Base-by-base conservation (phyloP, 2,113 vertebrate species). In the Cynocephalus volans region DNA sequence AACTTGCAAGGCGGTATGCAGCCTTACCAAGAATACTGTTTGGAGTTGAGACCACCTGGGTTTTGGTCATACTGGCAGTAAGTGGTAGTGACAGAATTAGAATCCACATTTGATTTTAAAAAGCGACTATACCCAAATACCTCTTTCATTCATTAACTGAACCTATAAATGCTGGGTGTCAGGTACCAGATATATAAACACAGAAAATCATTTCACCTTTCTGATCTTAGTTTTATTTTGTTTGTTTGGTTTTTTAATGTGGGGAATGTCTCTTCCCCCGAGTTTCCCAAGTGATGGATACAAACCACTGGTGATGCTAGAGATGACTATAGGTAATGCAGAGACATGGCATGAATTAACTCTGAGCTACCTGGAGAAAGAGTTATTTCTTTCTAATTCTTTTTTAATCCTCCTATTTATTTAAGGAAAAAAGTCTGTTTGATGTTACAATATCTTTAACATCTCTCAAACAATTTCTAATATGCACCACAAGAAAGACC, bases 391-490 rank as follows among this genome's bases (percentile, higher is more conserved):
- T 65, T 87, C 26, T 28, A 69, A 28, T 76, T 93, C 19, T 52
- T 69, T 88, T 90, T 86, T 45, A 92, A 75, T 65, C 11, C 50
- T 92, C 21, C 48, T 73, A 26, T 41, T 94, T 54, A 81, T 79
- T 91, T 26, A 79, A 81, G 31, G 50, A 10, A 17, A 75, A 28
- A 93, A 64, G 21, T 60, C 54, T 94, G 8, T 72, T 48, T 36
- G 54, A 77, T 45, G 54, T n/a, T 50, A 10, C 4, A 73, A 7
- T n/a, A 1, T 67, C 65, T 81, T 52, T 60, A 41, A 64, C 11
- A 90, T 9, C 17, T 54, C 60, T 64, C 24, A 75, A 76, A 50
- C 2, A 21, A 9, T 64, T 65, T 94, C 31, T 52, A 69, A 73
- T 50, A 73, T 33, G 17, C 5, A 48, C 36, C 45, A 62, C 52